phyloP scores from a whole-genome alignment of 2,888 invertebrate species.

The Lordiphosa fenestrarum region DNA sequence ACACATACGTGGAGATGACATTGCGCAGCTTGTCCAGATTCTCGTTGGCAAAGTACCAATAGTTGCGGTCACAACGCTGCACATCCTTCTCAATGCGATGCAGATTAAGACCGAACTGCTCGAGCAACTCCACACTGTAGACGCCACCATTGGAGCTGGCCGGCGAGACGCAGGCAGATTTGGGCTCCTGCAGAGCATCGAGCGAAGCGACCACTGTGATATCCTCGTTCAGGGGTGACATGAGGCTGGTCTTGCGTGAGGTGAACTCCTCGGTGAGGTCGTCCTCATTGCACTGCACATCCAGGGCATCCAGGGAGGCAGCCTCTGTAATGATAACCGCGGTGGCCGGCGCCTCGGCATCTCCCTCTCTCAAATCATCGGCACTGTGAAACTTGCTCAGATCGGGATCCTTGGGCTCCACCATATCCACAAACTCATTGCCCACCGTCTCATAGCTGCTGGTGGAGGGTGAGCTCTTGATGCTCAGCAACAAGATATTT shows the following conservation, averaged over 20 bases:
- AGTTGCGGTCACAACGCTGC: slow-evolving; percentile 96
- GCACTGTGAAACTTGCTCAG: slow-evolving; percentile 79
- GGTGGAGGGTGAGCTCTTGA: slow-evolving; percentile 80
- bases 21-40: slow-evolving; percentile 96
- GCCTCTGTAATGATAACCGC: slow-evolving; percentile 88
- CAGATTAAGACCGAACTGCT: slow-evolving; percentile 91
- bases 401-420: slow-evolving; percentile 38
- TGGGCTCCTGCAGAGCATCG: slow-evolving; percentile 79
- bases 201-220: slow-evolving; percentile 78
- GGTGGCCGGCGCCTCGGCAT: slow-evolving; percentile 81
- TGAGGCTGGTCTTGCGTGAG: slow-evolving; percentile 80
- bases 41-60: slow-evolving; percentile 93
- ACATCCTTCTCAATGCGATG: slow-evolving; percentile 98
- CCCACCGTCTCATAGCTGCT: slow-evolving; percentile 81
- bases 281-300: slow-evolving; percentile 71
- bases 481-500: slow-evolving; percentile 64
- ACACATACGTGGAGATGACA: slow-evolving; percentile 95
- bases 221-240: slow-evolving; percentile 86
- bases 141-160: slow-evolving; percentile 95
- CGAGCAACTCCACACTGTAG: slow-evolving; percentile 92
- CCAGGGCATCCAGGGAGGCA: slow-evolving; percentile 84
- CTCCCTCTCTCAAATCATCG: slow-evolving; percentile 77
- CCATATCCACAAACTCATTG: slow-evolving; percentile 79
- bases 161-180: slow-evolving; percentile 89
- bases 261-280: slow-evolving; percentile 83